These are phyloP conservation scores for Ptychoptera contaminata DNA, from an alignment of 2,888 invertebrate genomes.

Conservation along the genomic window DNA sequence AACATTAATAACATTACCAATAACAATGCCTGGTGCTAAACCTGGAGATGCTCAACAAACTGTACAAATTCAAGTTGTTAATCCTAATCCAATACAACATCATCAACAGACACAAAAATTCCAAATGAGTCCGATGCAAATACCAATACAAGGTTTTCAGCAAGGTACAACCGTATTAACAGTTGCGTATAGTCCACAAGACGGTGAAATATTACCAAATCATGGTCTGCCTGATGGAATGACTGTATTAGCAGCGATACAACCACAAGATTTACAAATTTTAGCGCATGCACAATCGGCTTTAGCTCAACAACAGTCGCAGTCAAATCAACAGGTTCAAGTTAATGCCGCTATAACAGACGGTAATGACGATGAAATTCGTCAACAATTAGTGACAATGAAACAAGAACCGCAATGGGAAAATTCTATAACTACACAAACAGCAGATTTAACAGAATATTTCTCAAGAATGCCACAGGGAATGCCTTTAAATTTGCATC, in stretches of 20 bases:
- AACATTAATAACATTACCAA: constrained; percentile 64
- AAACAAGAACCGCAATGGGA: constrained; percentile 26
- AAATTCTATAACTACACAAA: constrained; percentile 19
- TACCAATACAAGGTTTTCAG: constrained; percentile 58
- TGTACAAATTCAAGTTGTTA: constrained; percentile 61
- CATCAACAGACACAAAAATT: constrained; percentile 41
- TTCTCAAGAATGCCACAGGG: constrained; percentile 36
- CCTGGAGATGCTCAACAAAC: constrained; percentile 62
- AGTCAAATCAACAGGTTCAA: constrained; percentile 2
- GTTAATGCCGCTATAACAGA: constrained; percentile 7
- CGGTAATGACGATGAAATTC: constrained; percentile 7
- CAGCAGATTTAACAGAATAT: constrained; percentile 35
- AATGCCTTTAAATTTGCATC: constrained; percentile 41
- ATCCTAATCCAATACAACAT: constrained; percentile 37
- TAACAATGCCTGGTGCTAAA: constrained; percentile 57
- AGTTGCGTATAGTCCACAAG: constrained; percentile 53
- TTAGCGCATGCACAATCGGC: constrained; percentile 28
- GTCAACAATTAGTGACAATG: constrained; percentile 13
- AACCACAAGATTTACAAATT: constrained; percentile 54
- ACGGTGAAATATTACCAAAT: constrained; percentile 41
- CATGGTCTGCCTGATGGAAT: constrained; percentile 37
- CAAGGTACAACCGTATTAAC: constrained; percentile 62
- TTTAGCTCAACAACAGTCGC: constrained; percentile 6
- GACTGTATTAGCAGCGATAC: constrained; percentile 48
- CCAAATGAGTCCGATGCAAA: constrained; percentile 53